Evolutionary conservation across 2,888 invertebrate species (phyloP), one percentile per base, ranked within the genome.

Genomic region (Nasonia oneida): DNA sequence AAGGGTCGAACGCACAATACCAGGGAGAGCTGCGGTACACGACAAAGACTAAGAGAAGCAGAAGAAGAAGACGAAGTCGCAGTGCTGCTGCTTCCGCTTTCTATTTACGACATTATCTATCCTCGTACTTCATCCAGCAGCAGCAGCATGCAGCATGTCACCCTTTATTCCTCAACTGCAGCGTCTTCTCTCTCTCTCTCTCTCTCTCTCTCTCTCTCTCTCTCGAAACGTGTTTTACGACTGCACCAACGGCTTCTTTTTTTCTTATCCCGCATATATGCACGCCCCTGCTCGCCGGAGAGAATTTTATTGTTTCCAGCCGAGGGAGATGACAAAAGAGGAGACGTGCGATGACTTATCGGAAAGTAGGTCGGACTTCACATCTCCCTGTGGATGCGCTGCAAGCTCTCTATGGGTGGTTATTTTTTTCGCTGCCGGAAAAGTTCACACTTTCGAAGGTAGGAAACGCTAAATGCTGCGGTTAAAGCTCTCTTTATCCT

Each of bases 261-360:
- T 57, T 57, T n/a, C n/a, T n/a, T 29, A 29, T 6, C n/a, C 57
- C 57, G 57, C 57, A n/a, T 57, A 57, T 18, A 57, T 18, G 57
- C 57, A 47, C 47, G 5, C 4, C 10, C n/a, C n/a, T 0, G 18
- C 2, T 15, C 57, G 57, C 1, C 57, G 15, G 18, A 18, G 15
- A 57, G 57, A 57, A 57, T 57, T 57, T 57, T n/a, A 57, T 57
- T 57, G 57, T 57, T 57, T 57, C n/a, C n/a, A 57, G n/a, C 57
- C n/a, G 47, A 12, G 57, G 15, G 53, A 57, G n/a, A 57, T 57
- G 57, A 47, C n/a, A 57, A 57, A 57, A n/a, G 57, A n/a, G 57
- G 2, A n/a, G 15, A 57, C 3, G 15, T 6, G n/a, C n/a, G 57
- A 57, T 57, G 57, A 57, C 57, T 57, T 57, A 57, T 57, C n/a